Percentiles rank a stretch among this genome's conserved stretches.
Conservation (phyloP, 2,113 vertebrate genomes). For the Plecturocebus donacophilus region DNA sequence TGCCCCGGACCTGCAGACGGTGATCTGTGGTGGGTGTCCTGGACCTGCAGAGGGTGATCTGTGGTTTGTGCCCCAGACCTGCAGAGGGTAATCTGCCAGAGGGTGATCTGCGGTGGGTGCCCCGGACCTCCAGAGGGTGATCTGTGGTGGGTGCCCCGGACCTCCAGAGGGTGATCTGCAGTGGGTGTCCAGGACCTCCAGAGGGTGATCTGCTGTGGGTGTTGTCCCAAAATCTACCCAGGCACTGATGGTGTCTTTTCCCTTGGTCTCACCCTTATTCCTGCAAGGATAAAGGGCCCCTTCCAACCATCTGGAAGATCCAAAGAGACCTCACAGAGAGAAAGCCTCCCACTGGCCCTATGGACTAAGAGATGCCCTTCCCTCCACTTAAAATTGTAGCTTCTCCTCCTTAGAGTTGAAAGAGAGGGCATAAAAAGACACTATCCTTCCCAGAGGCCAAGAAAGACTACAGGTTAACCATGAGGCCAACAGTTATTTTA, state of each 20-base stretch:
- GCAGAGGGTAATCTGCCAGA: too few species aligned
- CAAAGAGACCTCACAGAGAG: background rate
- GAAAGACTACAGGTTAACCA: background rate
- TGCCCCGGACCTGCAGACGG: too few species aligned
- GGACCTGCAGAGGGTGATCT: too few species aligned
- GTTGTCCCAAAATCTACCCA: too few species aligned
- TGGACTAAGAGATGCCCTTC: fast-evolving
- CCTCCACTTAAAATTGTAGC: fast-evolving
- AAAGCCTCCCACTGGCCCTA: fast-evolving
- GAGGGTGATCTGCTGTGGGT: too few species aligned
- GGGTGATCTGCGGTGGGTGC: too few species aligned
- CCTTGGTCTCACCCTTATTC: background rate
- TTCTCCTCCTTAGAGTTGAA: background rate
- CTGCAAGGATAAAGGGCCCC: background rate
- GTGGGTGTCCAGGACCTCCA: fast-evolving
- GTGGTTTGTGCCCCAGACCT: fast-evolving
- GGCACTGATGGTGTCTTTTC: background rate
- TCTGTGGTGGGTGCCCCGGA: fast-evolving
- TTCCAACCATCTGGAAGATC: background rate
- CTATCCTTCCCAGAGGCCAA: background rate
- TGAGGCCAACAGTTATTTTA: too few species aligned
- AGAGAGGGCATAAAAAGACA: fast-evolving
- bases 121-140: too few species aligned
- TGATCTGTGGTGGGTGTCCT: too few species aligned
- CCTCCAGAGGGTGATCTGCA: too few species aligned